phyloP scores from a whole-genome alignment of 53 echinoderm and acorn worm genomes.

The Patiria pectinifera region DNA sequence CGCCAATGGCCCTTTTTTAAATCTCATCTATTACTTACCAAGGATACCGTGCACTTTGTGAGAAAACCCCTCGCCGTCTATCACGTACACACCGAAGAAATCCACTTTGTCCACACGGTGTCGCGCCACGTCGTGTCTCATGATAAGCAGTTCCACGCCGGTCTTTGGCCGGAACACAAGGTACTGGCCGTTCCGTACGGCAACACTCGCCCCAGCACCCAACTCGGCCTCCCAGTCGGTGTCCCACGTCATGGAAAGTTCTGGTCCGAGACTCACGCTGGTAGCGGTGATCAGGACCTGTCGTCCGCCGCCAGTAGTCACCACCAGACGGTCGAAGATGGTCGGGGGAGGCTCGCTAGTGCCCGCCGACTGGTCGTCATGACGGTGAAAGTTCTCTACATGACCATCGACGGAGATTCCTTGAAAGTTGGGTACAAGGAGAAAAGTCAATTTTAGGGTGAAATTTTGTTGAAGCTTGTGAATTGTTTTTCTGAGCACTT shows the following conservation, averaged over 20 bases:
- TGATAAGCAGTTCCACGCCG: conserved; percentile 39
- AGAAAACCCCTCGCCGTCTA: conserved; percentile 74
- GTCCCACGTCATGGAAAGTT: conserved; percentile 39
- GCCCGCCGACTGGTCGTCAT: neutral
- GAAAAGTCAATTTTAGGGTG: neutral
- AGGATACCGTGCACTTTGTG: conserved; percentile 80
- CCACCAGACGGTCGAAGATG: conserved; percentile 39
- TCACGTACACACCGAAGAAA: conserved; percentile 79
- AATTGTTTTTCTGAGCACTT: no score
- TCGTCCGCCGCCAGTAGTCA: conserved; percentile 7
- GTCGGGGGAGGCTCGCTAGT: conserved; percentile 19
- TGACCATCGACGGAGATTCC: conserved; percentile 17
- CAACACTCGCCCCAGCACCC: neutral
- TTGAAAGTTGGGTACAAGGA: neutral
- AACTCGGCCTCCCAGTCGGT: conserved; percentile 29
- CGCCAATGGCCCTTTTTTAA: no score
- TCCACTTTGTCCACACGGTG: conserved; percentile 41
- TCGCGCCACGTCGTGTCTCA: conserved; percentile 46
- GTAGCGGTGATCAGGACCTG: conserved; percentile 30
- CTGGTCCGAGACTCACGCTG: conserved; percentile 6
- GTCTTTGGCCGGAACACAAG: conserved; percentile 7
- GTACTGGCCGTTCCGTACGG: conserved; percentile 18
- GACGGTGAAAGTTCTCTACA: neutral
- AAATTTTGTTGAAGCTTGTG: no score
- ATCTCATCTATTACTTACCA: conserved; percentile 55